Percentiles rank a stretch among this genome's conserved stretches.
These are phyloP conservation scores for Phocoena sinus DNA, from an alignment of 2,113 vertebrate genomes.

Conservation along the genomic window DNA sequence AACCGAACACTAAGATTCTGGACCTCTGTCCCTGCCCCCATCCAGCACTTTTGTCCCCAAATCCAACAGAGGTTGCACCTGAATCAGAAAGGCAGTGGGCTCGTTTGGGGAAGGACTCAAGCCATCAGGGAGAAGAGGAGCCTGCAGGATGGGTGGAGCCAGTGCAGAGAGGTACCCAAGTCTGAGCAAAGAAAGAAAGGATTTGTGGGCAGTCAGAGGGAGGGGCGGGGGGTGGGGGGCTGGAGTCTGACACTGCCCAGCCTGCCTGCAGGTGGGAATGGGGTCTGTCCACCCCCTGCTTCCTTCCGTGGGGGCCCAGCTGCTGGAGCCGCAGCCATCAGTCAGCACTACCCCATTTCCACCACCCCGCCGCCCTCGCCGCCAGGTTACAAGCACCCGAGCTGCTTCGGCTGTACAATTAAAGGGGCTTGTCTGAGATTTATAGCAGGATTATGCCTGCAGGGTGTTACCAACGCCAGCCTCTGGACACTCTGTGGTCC, in stretches of 20 bases:
- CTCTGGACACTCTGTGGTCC: slow-evolving; percentile 55
- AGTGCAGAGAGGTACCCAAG: fast-evolving
- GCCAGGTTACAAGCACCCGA: neutral
- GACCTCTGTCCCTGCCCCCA: neutral
- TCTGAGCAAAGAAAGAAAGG: neutral
- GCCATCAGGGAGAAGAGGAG: neutral
- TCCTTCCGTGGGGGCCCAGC: neutral
- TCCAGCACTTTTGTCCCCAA: neutral
- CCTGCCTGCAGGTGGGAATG: neutral
- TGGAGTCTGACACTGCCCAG: neutral
- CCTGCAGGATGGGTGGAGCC: neutral
- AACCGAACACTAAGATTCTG: neutral
- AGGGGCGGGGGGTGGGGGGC: neutral
- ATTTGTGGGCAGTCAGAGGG: fast-evolving
- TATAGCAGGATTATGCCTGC: slow-evolving; percentile 58
- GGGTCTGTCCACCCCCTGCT: neutral
- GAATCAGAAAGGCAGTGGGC: neutral
- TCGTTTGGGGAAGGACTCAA: neutral
- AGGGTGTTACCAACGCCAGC: slow-evolving; percentile 37
- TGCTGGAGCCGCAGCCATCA: neutral
- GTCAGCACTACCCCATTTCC: neutral
- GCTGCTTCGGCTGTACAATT: slow-evolving; percentile 52
- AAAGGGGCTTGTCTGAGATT: slow-evolving; percentile 61
- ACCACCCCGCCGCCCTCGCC: neutral
- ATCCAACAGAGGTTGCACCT: neutral